phyloP scores from a whole-genome alignment of 2,888 invertebrate genomes.

The Dynastes grantii region DNA sequence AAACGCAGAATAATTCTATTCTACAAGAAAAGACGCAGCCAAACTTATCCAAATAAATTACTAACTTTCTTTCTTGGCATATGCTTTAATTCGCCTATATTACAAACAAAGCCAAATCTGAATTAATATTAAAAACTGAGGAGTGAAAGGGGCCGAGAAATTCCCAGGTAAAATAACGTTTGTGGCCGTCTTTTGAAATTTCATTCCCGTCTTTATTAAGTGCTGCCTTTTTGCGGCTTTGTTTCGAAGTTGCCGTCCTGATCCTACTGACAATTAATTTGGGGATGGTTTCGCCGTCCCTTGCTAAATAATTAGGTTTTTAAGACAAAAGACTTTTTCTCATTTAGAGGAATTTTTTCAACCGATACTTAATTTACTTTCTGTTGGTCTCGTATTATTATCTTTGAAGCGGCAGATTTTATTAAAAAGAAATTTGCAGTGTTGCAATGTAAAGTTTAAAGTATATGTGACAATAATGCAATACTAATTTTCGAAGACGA shows the following conservation, averaged over 20 bases:
- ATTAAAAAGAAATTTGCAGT: no score
- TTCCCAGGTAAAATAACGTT: constrained; percentile 19
- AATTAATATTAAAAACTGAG: constrained; percentile 30
- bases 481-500: no score
- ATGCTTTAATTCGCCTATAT: not conserved
- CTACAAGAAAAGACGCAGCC: not conserved
- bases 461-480: no score
- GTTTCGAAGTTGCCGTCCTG: not conserved
- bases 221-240: constrained; percentile 16
- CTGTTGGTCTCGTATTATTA: not conserved
- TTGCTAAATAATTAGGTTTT: constrained; percentile 10
- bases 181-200: constrained; percentile 7
- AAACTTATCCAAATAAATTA: not conserved
- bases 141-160: constrained; percentile 1
- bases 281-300: not conserved
- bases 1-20: no score
- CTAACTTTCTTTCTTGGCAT: constrained; percentile 7
- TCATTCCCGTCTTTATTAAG: constrained; percentile 15
- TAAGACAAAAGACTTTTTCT: constrained; percentile 9
- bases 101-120: constrained; percentile 3
- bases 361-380: constrained; percentile 12
- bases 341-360: not conserved
- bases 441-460: no score
- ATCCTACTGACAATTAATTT: constrained; percentile 22
- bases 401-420: no score